Percentiles rank a stretch among this genome's conserved stretches.
Evolutionary conservation across 2,888 invertebrate genomes (phyloP).

Genomic region (Heterodera filipjevi): DNA sequence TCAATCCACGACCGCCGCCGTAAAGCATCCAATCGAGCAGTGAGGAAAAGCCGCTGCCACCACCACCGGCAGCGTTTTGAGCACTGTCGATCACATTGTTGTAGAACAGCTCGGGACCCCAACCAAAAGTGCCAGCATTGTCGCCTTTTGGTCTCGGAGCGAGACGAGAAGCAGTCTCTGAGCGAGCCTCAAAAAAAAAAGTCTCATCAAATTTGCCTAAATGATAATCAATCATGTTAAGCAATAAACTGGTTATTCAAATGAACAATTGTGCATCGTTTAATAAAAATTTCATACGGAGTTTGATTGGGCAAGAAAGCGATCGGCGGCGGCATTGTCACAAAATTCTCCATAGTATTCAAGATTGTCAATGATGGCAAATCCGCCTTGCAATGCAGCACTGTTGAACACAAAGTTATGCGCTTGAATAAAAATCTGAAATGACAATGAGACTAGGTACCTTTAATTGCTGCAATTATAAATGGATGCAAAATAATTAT

Average conservation of each 20-base stretch:
- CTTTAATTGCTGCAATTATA: neutral
- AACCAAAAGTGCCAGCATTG: neutral
- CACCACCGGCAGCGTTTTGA: neutral
- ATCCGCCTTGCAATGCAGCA: slow-evolving; percentile 59
- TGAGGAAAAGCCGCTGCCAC: slow-evolving; percentile 15
- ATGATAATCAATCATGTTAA: neutral
- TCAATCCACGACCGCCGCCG: neutral
- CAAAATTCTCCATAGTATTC: slow-evolving; percentile 62
- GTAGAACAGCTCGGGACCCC: neutral
- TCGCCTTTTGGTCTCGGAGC: neutral
- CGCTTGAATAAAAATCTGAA: slow-evolving; percentile 59
- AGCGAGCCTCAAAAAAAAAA: neutral
- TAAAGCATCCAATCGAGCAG: slow-evolving; percentile 24
- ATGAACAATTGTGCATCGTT: neutral
- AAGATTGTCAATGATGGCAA: slow-evolving; percentile 63
- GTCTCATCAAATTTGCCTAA: no score
- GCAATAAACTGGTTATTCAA: neutral
- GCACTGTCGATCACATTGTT: neutral
- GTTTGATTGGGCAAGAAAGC: neutral
- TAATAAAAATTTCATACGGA: neutral
- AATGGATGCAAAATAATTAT: neutral
- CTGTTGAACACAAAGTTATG: slow-evolving; percentile 61
- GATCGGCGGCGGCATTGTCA: neutral
- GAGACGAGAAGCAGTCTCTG: neutral
- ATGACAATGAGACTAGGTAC: slow-evolving; percentile 10